Evolutionary conservation across 2,113 vertebrate species (phyloP).

Genomic region (Gasterosteus nipponicus): DNA sequence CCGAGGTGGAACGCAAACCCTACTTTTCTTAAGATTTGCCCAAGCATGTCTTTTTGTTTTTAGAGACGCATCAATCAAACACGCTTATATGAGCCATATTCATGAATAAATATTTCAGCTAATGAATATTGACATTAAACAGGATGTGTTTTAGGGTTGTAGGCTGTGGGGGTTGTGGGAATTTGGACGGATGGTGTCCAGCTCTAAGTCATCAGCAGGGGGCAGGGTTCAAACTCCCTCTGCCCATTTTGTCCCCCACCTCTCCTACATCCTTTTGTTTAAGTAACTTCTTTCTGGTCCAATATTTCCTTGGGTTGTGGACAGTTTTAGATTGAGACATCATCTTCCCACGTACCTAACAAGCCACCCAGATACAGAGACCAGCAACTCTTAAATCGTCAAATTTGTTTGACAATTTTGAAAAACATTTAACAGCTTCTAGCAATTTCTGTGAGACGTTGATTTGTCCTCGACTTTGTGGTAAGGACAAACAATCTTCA

Average conservation of each 20-base stretch:
- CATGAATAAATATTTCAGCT: constrained; percentile 99
- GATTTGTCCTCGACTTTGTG: background rate
- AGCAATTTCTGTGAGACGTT: background rate
- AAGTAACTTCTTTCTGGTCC: background rate
- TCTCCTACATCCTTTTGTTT: background rate
- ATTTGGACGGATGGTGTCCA: constrained; percentile 87
- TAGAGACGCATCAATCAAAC: constrained; percentile 97
- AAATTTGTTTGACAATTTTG: background rate
- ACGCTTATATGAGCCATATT: constrained; percentile 90
- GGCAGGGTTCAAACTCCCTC: constrained; percentile 11
- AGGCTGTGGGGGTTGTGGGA: constrained; percentile 74
- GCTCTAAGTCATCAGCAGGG: constrained; percentile 81
- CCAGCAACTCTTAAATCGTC: background rate
- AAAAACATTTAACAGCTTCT: background rate
- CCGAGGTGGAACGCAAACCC: constrained; percentile 91
- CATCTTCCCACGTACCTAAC: background rate
- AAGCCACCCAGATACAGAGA: background rate
- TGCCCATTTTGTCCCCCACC: constrained; percentile 10
- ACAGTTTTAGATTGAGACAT: background rate
- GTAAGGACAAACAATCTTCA: background rate
- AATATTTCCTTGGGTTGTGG: background rate
- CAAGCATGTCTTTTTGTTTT: constrained; percentile 96
- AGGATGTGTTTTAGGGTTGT: constrained; percentile 61
- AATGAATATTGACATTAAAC: constrained; percentile 92
- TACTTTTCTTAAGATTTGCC: constrained; percentile 96